Evolutionary conservation across 2,888 invertebrate species (phyloP), one percentile per base, ranked within the genome.

Genomic region (Stomorhina lunata): DNA sequence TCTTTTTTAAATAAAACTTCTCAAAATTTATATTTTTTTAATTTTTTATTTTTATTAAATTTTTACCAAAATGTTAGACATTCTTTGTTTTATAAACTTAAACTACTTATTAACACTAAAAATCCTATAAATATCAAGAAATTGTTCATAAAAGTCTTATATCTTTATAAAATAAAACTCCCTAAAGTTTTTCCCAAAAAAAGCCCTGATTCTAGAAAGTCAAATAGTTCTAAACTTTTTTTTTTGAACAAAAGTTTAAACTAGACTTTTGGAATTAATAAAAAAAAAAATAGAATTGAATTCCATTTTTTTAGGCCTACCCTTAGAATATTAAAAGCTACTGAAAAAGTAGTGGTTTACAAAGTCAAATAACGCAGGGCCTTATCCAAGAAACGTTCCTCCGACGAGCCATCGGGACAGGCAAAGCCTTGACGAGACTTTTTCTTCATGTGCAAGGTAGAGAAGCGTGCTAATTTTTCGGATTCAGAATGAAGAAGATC

Each of bases 311-410:
- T 63, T n/a, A n/a, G n/a, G n/a, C n/a, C n/a, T 43, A 43, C 15
- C n/a, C 10, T 53, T 5, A 29, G 5, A 22, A 22, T 29, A 29
- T 6, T 15, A 4, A 15, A 15, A 40, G 40, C 6, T 15, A n/a
- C n/a, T n/a, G 4, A 15, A 15, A 2, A 15, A 40, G 7, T 7
- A 34, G 5, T 6, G n/a, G 10, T 12, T 15, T 43, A 90, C 84
- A 90, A 85, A 48, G 89, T 89, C 48, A 90, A 80, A 66, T 88
- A 89, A 25, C 89, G 86, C 84, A 90, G 66, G 2, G 89, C 90
- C 61, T 87, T 89, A 79, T 88, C 85, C 7, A 90, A 78, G 75
- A 89, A 88, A 27, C 87, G 83, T 34, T 86, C 84, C 25, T 88
- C 86, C 1, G 85, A 32, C 0, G 87, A 84, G 0, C 80, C 82